Conservation (phyloP, 2,113 vertebrate genomes). For the Ia io region DNA sequence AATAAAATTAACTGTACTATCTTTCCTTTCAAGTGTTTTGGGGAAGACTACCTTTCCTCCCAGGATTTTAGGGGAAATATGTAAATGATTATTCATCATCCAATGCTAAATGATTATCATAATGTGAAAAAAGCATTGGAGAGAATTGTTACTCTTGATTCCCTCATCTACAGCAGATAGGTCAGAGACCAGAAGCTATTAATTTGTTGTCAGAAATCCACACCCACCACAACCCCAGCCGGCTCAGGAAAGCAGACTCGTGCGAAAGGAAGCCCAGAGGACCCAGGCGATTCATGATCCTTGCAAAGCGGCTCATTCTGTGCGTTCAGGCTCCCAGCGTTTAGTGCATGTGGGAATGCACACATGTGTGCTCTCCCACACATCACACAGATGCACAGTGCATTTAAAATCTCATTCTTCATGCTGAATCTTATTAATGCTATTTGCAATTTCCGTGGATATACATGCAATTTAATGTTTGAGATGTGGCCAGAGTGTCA, state of each 20-base stretch:
- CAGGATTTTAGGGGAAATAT: not conserved
- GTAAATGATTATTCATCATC: not conserved
- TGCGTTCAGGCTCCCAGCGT: not conserved
- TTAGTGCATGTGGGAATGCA: not conserved
- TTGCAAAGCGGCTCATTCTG: not conserved
- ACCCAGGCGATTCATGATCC: slow-evolving; percentile 34
- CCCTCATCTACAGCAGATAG: not conserved
- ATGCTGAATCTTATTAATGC: not conserved
- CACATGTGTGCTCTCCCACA: not conserved
- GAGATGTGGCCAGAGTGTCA: not conserved
- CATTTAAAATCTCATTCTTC: slow-evolving; percentile 24
- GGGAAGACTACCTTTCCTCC: not conserved
- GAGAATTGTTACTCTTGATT: not conserved
- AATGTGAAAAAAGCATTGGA: not conserved
- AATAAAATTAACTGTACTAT: not conserved
- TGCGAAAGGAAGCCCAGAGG: slow-evolving; percentile 1
- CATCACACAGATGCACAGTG: not conserved
- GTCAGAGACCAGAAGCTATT: not conserved
- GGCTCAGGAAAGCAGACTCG: not conserved
- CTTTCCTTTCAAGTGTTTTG: not conserved
- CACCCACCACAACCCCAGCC: not conserved
- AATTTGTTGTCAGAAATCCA: not conserved
- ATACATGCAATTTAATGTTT: not conserved
- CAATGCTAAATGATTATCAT: not conserved
- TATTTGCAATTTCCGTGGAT: not conserved